phyloP scores from a whole-genome alignment of 2,113 vertebrate genomes.

The Smithornis capensis region DNA sequence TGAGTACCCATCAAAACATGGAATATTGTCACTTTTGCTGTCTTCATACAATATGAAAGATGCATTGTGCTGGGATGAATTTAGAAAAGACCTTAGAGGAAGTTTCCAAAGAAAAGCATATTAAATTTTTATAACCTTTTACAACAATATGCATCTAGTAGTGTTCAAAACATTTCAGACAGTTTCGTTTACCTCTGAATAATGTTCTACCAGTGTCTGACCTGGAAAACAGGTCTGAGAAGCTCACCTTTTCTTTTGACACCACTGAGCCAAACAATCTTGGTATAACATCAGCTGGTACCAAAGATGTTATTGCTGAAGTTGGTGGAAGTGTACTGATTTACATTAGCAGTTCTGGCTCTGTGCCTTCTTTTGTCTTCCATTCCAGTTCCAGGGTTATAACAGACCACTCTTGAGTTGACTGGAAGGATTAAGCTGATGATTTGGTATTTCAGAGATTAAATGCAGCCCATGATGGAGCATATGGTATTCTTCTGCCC shows the following conservation, averaged over 20 bases:
- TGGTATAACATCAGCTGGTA: background rate
- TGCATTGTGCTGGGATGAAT: background rate
- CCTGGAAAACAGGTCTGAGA: background rate
- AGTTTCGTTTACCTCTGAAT: background rate
- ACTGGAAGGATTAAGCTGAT: slow-evolving; percentile 10
- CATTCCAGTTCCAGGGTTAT: slow-evolving; percentile 3
- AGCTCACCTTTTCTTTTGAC: background rate
- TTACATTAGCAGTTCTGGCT: slow-evolving; percentile 40
- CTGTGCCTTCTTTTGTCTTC: slow-evolving; percentile 30
- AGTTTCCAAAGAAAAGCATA: background rate
- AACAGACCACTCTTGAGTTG: background rate
- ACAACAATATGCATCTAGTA: background rate
- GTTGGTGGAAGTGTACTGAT: background rate
- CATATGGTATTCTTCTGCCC: slow-evolving; percentile 59
- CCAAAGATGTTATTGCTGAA: background rate
- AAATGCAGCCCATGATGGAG: slow-evolving; percentile 12
- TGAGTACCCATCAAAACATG: background rate
- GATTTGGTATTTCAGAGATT: slow-evolving; percentile 47
- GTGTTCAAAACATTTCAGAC: background rate
- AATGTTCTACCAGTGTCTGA: background rate
- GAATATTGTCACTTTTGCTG: background rate
- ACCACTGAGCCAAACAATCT: background rate
- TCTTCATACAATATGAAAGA: background rate
- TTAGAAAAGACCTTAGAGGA: background rate
- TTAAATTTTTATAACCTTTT: background rate